Evolutionary conservation across 2,797 vertebrate species (phyloP), one percentile per base, ranked within the genome.

Genomic region (Rhodeus uyekii): DNA sequence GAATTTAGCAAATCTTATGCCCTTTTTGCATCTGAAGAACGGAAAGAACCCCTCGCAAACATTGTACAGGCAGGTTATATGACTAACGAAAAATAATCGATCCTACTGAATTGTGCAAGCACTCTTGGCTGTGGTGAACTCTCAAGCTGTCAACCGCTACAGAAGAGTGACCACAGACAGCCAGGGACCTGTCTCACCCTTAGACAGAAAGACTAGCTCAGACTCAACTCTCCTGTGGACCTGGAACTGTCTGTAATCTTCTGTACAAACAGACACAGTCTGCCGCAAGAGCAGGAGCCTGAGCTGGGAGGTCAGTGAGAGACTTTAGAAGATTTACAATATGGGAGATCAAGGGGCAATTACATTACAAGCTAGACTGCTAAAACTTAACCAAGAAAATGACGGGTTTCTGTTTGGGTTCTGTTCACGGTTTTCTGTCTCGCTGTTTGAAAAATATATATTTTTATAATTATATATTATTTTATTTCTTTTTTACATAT

Each of bases 71-170:
- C 29, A 48, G 76, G 18, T 53, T 24, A 68, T 39, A 68, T 38
- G 36, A 68, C 50, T 50, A 73, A 83, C 36, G 36, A 6, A n/a
- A 58, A 36, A 36, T 73, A 48, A 32, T 8, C 2, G 65, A 34
- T 58, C 12, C 4, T 58, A 60, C 42, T 34, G 67, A 82, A 78
- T 18, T 38, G 53, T 4, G 29, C 36, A 73, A 63, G 64, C 83
- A 83, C 61, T 86, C 91, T 94, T 93, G 94, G 94, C 95, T 93
- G 95, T 92, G 93, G 92, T 80, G 94, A 93, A 92, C 93, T 94
- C 96, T 96, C 94, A 91, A 95, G 94, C 94, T 91, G 95, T 98
- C 97, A 98, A 98, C 97, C 97, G 83, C 96, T 91, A 95, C 96
- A 96, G 96, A 97, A 95, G 92, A 96, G 96, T 97, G 96, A 95